Evolutionary conservation across 2,888 invertebrate genomes (phyloP).

Genomic region (Perithous albicinctus): DNA sequence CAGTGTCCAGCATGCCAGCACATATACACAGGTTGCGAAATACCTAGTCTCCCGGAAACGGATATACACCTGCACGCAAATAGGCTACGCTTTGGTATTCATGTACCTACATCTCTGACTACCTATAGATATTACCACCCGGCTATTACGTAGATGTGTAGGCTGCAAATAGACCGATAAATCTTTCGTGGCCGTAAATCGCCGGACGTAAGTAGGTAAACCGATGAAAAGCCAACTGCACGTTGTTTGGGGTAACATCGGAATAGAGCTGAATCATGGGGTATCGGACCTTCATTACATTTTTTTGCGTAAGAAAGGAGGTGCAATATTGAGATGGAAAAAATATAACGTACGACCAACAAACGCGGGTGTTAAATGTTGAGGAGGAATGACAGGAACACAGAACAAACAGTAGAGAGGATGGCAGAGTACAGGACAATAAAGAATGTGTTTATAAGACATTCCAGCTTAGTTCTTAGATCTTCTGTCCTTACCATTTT

Average conservation of each 20-base stretch:
- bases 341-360: conserved; percentile 49
- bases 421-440: too few relatives aligned
- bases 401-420: too few relatives aligned
- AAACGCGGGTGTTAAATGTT: conserved; percentile 39
- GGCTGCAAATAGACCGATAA: conserved; percentile 65
- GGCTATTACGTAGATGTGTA: conserved; percentile 21
- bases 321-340: not conserved
- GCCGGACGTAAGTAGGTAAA: conserved; percentile 65
- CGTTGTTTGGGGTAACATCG: conserved; percentile 43
- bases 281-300: conserved; percentile 42
- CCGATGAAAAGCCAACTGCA: conserved; percentile 63
- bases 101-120: conserved; percentile 31
- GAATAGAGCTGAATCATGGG: conserved; percentile 41
- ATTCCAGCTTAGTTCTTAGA: too few relatives aligned
- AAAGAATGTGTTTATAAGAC: too few relatives aligned
- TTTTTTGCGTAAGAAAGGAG: conserved; percentile 8
- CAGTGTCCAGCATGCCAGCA: conserved; percentile 36
- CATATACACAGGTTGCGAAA: conserved; percentile 35
- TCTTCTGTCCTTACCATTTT: too few relatives aligned
- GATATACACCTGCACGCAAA: conserved; percentile 66
- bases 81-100: conserved; percentile 59
- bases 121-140: not conserved
- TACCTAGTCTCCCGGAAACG: conserved; percentile 57
- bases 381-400: too few relatives aligned
- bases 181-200: conserved; percentile 62